phyloP scores from a whole-genome alignment of 2,888 invertebrate genomes.

The Brassicogethes aeneus region DNA sequence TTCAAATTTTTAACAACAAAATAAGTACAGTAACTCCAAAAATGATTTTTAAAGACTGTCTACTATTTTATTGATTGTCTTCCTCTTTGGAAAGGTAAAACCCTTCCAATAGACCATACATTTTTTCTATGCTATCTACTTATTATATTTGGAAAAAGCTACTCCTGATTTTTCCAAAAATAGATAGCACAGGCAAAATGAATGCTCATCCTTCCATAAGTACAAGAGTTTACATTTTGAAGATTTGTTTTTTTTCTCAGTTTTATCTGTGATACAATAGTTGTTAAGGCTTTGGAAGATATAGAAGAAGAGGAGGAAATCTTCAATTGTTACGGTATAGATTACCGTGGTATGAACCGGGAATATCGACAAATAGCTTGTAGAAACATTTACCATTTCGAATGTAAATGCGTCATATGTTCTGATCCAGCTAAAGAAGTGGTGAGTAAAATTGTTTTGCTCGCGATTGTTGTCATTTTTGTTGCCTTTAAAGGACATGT shows the following conservation, averaged over 20 bases:
- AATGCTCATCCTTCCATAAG: background rate
- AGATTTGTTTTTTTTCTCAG: conserved; percentile 35
- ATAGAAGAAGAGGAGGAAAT: conserved; percentile 62
- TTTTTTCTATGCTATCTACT: too few relatives aligned
- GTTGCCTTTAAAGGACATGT: conserved; percentile 35
- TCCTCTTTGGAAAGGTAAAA: too few relatives aligned
- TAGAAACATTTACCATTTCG: conserved; percentile 66
- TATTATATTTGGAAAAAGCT: too few relatives aligned
- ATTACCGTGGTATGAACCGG: conserved; percentile 55
- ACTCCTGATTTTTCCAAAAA: too few relatives aligned
- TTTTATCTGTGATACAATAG: conserved; percentile 60
- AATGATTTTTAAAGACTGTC: too few relatives aligned
- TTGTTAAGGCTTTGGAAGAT: conserved; percentile 59
- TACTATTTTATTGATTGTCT: too few relatives aligned
- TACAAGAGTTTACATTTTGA: too few relatives aligned
- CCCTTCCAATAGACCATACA: too few relatives aligned
- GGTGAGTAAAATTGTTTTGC: conserved; percentile 21
- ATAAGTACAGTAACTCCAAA: too few relatives aligned
- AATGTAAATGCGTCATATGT: conserved; percentile 69
- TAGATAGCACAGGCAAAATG: too few relatives aligned
- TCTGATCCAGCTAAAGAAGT: conserved; percentile 34
- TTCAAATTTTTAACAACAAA: too few relatives aligned
- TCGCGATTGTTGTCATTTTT: too few relatives aligned
- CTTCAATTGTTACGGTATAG: conserved; percentile 78
- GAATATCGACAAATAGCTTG: conserved; percentile 54